Conservation (phyloP, 2,113 vertebrate genomes). For the Rhea americana region DNA sequence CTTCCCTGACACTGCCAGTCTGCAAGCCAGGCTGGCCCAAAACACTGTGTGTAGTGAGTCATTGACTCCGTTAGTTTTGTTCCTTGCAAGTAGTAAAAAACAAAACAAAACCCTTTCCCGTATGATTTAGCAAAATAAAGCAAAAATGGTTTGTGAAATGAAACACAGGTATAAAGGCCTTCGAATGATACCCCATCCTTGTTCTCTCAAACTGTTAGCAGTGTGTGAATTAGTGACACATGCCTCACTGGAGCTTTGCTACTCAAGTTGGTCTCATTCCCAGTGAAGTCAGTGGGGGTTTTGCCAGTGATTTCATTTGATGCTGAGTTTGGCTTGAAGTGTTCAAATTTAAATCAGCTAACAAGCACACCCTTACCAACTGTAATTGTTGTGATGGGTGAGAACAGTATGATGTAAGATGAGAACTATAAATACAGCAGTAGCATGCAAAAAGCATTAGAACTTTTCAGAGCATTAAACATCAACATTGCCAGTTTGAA, state of each 20-base stretch:
- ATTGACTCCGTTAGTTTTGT: not conserved
- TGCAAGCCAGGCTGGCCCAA: not conserved
- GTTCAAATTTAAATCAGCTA: not conserved
- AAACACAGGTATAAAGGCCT: not conserved
- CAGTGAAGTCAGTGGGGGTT: slow-evolving; percentile 29
- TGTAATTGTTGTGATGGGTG: not conserved
- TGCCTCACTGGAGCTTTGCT: not conserved
- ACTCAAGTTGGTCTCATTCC: slow-evolving; percentile 40
- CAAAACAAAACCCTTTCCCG: not conserved
- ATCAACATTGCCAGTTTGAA: not conserved
- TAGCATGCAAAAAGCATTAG: not conserved
- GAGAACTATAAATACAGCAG: not conserved
- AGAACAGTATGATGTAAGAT: not conserved
- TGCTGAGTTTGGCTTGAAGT: not conserved
- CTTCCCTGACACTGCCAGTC: not conserved
- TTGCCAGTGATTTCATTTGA: slow-evolving; percentile 36
- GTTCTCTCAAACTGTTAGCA: slow-evolving; percentile 36
- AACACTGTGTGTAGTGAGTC: not conserved
- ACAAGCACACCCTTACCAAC: not conserved
- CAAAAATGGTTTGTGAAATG: not conserved
- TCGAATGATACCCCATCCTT: not conserved
- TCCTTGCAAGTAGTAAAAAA: not conserved
- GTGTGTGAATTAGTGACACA: slow-evolving; percentile 34
- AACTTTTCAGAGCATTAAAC: not conserved
- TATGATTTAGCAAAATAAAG: slow-evolving; percentile 3